Conservation (phyloP, 2,888 invertebrate genomes). For the Pyrgus malvae region DNA sequence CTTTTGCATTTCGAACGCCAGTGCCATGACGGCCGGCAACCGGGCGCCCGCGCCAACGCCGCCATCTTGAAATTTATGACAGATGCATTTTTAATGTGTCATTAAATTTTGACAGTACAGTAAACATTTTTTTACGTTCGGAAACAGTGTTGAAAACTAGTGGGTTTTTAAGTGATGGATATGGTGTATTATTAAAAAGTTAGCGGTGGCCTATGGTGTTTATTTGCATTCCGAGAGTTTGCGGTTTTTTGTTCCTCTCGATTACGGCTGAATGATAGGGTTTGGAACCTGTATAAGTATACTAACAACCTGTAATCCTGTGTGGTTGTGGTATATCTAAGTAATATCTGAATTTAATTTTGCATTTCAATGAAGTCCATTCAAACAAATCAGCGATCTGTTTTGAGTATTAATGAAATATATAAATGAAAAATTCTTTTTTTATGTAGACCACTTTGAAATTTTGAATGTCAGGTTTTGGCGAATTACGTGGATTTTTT, state of each 20-base stretch:
- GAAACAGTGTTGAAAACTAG: neutral
- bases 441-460: no score
- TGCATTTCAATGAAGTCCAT: no score
- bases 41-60: conserved; percentile 61
- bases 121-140: neutral
- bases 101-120: neutral
- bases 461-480: no score
- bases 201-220: conserved; percentile 15
- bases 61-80: conserved; percentile 23
- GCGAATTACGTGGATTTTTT: no score
- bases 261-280: conserved; percentile 20
- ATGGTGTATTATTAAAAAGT: neutral
- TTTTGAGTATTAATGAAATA: no score
- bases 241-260: conserved; percentile 20
- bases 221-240: conserved; percentile 25
- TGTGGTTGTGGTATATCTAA: neutral
- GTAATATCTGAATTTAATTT: neutral
- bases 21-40: conserved; percentile 68
- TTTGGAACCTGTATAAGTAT: conserved; percentile 1
- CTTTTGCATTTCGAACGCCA: conserved; percentile 46
- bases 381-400: no score
- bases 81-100: conserved; percentile 15
- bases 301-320: conserved; percentile 1
- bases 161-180: conserved; percentile 5
- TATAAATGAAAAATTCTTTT: no score